Evolutionary conservation across 35 echinoderm and acorn worm species (phyloP).

Genomic region (Strongylocentrotus purpuratus): DNA sequence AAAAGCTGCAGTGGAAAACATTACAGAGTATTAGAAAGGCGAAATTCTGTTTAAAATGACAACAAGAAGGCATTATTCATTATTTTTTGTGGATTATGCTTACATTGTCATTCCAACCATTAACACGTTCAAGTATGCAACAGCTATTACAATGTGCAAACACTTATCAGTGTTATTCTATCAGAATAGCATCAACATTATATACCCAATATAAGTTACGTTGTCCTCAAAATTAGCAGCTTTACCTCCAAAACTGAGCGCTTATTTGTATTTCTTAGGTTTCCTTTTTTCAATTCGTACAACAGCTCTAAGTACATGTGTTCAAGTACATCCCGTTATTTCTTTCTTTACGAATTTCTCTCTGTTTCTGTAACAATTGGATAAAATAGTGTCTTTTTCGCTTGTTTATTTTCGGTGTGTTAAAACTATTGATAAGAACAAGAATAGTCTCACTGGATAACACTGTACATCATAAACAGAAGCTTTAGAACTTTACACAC

Average conservation of each 20-base stretch:
- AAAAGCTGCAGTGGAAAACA: neutral
- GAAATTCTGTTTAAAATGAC: too few relatives aligned
- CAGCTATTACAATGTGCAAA: too few relatives aligned
- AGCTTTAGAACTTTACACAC: neutral
- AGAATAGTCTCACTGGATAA: neutral
- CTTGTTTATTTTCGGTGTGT: neutral
- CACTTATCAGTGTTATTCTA: too few relatives aligned
- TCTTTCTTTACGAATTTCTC: neutral
- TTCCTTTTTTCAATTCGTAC: neutral
- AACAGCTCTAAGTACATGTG: neutral
- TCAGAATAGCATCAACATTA: too few relatives aligned
- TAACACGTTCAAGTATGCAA: too few relatives aligned
- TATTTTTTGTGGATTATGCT: too few relatives aligned
- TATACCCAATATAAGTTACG: too few relatives aligned
- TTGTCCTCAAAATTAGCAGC: too few relatives aligned
- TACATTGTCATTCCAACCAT: too few relatives aligned
- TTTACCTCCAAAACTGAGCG: neutral
- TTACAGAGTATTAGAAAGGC: neutral
- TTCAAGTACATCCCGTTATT: neutral
- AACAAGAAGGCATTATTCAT: too few relatives aligned
- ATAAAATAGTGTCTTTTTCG: neutral
- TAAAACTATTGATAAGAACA: neutral
- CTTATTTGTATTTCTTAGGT: neutral
- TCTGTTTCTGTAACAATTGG: neutral
- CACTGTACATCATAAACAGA: neutral